Evolutionary conservation across 30 jellyfish, hydroid and myxozoan species (phyloP).

Genomic region (Hydra vulgaris): DNA sequence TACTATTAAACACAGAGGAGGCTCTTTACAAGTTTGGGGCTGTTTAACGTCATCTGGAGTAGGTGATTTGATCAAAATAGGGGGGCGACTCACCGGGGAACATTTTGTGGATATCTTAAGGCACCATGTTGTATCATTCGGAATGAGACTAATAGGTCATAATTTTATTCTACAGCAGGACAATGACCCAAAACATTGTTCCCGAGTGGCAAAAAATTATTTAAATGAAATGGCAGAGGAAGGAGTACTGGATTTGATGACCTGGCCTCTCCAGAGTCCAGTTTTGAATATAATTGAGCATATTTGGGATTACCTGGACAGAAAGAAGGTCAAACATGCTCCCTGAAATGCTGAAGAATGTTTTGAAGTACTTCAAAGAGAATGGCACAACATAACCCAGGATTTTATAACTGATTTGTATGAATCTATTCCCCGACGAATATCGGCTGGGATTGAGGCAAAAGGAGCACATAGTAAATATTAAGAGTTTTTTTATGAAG

Average conservation of each 20-base stretch:
- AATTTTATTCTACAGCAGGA: not conserved
- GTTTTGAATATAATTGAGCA: not conserved
- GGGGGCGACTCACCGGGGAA: not conserved
- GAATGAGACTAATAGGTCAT: not conserved
- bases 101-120: not conserved
- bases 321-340: not conserved
- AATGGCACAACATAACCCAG: not conserved
- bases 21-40: not conserved
- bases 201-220: not conserved
- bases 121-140: not conserved
- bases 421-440: not conserved
- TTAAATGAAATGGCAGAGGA: not conserved
- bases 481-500: not conserved
- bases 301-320: not conserved
- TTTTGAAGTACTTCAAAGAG: not conserved
- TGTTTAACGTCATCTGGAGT: not conserved
- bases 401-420: not conserved
- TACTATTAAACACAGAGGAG: not conserved
- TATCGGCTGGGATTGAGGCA: not conserved
- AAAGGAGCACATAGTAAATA: not conserved
- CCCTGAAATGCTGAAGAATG: not conserved
- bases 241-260: not conserved
- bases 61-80: not conserved
- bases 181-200: not conserved
- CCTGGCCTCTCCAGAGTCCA: not conserved